These are phyloP conservation scores for Drosophila greeni DNA, from an alignment of 2,888 invertebrate genomes.

Conservation along the genomic window DNA sequence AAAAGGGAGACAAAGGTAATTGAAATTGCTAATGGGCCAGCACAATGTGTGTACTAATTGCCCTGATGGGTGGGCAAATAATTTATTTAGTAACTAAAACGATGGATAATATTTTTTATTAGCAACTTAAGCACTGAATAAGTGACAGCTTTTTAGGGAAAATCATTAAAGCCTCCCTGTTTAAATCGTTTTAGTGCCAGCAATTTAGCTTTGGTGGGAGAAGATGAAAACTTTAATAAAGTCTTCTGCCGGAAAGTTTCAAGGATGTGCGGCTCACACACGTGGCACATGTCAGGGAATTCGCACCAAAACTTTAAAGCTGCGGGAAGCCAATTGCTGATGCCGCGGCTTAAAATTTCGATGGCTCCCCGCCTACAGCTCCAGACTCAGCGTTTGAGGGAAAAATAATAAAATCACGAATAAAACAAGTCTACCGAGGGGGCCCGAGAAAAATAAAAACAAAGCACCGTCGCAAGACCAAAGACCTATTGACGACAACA, in stretches of 20 bases:
- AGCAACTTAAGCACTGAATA: constrained; percentile 1
- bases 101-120: constrained; percentile 22
- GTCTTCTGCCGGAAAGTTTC: constrained; percentile 23
- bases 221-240: constrained; percentile 28
- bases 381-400: constrained; percentile 29
- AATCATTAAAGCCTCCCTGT: background rate
- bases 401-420: constrained; percentile 55
- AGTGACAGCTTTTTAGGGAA: constrained; percentile 1
- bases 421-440: constrained; percentile 50
- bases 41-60: constrained; percentile 48
- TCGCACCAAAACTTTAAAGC: constrained; percentile 27
- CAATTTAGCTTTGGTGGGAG: background rate
- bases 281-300: constrained; percentile 31
- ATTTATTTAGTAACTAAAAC: constrained; percentile 42
- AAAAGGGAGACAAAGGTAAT: constrained; percentile 47
- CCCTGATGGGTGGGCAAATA: constrained; percentile 32
- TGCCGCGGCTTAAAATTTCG: constrained; percentile 29
- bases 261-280: constrained; percentile 13
- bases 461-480: constrained; percentile 42
- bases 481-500: constrained; percentile 67
- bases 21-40: constrained; percentile 42
- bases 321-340: constrained; percentile 23
- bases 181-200: constrained; percentile 8
- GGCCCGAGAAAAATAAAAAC: constrained; percentile 44
- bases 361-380: constrained; percentile 16